Evolutionary conservation across 2,797 vertebrate genomes (phyloP), one percentile per base, ranked within the genome.

Genomic region (Echeneis naucrates): DNA sequence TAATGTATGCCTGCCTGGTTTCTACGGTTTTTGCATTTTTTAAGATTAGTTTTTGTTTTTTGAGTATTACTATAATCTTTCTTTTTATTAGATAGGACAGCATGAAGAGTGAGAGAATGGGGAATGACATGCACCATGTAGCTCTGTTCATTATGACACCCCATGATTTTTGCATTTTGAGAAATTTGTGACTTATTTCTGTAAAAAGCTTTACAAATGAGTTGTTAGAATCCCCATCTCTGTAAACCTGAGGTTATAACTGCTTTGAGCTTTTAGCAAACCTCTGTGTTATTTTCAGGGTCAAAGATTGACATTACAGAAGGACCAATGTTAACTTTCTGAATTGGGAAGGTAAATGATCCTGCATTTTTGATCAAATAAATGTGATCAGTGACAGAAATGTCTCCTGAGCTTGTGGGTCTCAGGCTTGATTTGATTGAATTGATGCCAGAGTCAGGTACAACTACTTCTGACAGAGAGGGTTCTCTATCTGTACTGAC

Each of bases 401-500:
- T 16, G 47, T 38, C 26, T 75, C 26, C 14, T 40, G 35, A 58
- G 64, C 62, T 47, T 67, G 52, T 56, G n/a, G 47, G 1, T 72
- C 50, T 59, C 16, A 68, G 58, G 54, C 45, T 48, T 24, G 0
- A 47, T 82, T 10, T 77, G 33, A 54, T 35, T 77, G 38, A 59
- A 64, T 26, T 63, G 64, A 84, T 68, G 59, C 84, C 54, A 47
- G 55, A 53, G 77, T 14, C 32, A 63, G 37, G 59, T 77, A 54
- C 63, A 68, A 37, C 58, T 53, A 61, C 73, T 57, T 76, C 67
- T 74, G 33, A 80, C 51, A 42, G 60, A 71, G 59, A 72, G 53
- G 75, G 51, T 55, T 71, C 68, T 81, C 67, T 64, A 73, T 87
- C 80, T 86, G 74, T 60, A 61, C 45, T 75, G 65, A 51, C 68